phyloP scores from a whole-genome alignment of 2,888 invertebrate species.

The Diaperis boleti region DNA sequence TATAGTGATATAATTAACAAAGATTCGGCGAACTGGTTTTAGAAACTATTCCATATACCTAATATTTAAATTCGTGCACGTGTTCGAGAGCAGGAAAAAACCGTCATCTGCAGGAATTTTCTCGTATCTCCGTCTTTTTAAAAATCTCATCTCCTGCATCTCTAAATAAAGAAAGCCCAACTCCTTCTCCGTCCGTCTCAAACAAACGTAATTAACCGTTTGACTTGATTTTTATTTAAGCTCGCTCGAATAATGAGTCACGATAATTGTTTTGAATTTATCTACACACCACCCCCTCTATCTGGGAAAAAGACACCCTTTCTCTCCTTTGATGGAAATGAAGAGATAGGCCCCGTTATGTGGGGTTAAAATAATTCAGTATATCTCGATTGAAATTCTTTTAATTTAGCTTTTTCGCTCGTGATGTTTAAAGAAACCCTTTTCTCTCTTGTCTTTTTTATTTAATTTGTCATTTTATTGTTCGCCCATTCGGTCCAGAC shows the following conservation, averaged over 20 bases:
- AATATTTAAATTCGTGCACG: too few species aligned
- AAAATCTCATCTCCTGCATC: too few species aligned
- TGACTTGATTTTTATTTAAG: slow-evolving; percentile 61
- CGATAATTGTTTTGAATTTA: slow-evolving; percentile 54
- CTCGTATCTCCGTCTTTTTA: too few species aligned
- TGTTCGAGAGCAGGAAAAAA: too few species aligned
- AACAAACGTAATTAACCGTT: slow-evolving; percentile 59
- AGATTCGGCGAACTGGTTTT: too few species aligned
- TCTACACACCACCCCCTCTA: slow-evolving; percentile 46
- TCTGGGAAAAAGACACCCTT: slow-evolving; percentile 20
- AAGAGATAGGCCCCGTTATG: slow-evolving; percentile 44
- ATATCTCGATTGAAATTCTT: slow-evolving; percentile 64
- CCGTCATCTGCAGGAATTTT: too few species aligned
- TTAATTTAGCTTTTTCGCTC: slow-evolving; percentile 63
- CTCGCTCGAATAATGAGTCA: slow-evolving; percentile 55
- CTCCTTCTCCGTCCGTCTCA: slow-evolving; percentile 22
- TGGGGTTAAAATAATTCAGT: slow-evolving; percentile 49
- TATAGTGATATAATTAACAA: too few species aligned
- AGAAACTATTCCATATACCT: too few species aligned
- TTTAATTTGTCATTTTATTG: slow-evolving; percentile 66
- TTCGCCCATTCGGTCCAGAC: slow-evolving; percentile 60
- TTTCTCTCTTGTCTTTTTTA: slow-evolving; percentile 60
- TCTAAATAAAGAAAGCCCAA: too few species aligned
- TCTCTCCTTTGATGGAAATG: slow-evolving; percentile 37
- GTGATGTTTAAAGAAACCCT: slow-evolving; percentile 64